Conservation (phyloP, 2,113 vertebrate genomes). For the Pangasianodon gigas region DNA sequence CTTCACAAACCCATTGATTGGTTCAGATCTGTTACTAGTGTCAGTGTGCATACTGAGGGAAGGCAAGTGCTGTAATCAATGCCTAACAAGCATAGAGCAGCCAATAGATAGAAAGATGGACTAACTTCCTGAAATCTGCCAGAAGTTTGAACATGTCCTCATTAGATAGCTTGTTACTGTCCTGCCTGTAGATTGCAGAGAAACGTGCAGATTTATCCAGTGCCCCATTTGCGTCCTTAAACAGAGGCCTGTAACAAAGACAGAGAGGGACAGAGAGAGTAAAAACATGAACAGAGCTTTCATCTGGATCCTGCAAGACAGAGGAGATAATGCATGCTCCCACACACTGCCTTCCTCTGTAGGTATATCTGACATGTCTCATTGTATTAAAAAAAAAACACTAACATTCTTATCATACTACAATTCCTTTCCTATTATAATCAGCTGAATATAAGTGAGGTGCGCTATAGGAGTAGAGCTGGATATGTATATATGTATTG, state of each 20-base stretch:
- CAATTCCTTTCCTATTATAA: neutral
- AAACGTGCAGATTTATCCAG: slow-evolving; percentile 93
- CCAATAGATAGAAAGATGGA: slow-evolving; percentile 44
- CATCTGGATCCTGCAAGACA: slow-evolving; percentile 29
- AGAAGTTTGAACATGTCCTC: slow-evolving; percentile 95
- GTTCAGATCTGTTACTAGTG: neutral
- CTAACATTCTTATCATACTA: neutral
- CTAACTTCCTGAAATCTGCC: slow-evolving; percentile 95
- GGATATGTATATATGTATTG: no score
- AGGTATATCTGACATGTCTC: slow-evolving; percentile 8
- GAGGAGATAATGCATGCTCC: slow-evolving; percentile 7
- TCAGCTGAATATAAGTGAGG: neutral
- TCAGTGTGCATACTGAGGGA: neutral
- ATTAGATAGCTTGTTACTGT: slow-evolving; percentile 95
- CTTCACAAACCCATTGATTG: neutral
- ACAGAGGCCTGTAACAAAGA: slow-evolving; percentile 80
- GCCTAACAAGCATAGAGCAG: neutral
- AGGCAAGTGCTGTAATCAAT: neutral
- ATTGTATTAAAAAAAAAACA: slow-evolving; percentile 25
- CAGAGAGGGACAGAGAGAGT: neutral
- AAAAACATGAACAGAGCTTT: slow-evolving; percentile 22
- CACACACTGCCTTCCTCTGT: slow-evolving; percentile 23
- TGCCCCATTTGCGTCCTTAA: slow-evolving; percentile 90
- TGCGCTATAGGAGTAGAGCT: neutral
- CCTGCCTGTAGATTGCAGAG: slow-evolving; percentile 93